phyloP scores from a whole-genome alignment of 2,113 vertebrate genomes.

The Ictidomys tridecemlineatus region DNA sequence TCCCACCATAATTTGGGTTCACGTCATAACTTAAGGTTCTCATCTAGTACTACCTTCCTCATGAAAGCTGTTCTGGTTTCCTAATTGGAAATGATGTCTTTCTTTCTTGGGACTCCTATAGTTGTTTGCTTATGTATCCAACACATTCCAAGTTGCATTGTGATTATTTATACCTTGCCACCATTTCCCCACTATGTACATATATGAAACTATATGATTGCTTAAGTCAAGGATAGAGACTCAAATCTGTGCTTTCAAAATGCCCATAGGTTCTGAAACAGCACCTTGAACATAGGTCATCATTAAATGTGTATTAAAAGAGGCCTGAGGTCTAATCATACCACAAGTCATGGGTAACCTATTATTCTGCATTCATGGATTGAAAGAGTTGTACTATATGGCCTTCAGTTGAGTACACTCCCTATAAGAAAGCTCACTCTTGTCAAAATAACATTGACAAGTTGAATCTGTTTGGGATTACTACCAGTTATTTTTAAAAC shows the following conservation, averaged over 20 bases:
- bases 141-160: not conserved
- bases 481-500: slow-evolving; percentile 65
- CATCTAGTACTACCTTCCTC: not conserved
- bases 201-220: not conserved
- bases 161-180: not conserved
- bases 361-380: not conserved
- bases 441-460: slow-evolving; percentile 10
- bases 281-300: not conserved
- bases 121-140: not conserved
- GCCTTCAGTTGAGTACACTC: not conserved
- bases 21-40: not conserved
- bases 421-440: not conserved
- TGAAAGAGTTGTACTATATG: not conserved
- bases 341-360: not conserved
- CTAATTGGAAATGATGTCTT: not conserved
- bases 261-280: not conserved
- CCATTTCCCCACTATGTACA: not conserved
- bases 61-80: not conserved
- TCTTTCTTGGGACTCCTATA: not conserved
- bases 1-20: not conserved
- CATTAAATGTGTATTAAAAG: not conserved
- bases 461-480: slow-evolving; percentile 7
- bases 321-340: not conserved
- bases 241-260: not conserved
- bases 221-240: not conserved